These are phyloP conservation scores for Spongilla lacustris DNA, from an alignment of 37 sponge, comb jelly and placozoan species.

Conservation along the genomic window DNA sequence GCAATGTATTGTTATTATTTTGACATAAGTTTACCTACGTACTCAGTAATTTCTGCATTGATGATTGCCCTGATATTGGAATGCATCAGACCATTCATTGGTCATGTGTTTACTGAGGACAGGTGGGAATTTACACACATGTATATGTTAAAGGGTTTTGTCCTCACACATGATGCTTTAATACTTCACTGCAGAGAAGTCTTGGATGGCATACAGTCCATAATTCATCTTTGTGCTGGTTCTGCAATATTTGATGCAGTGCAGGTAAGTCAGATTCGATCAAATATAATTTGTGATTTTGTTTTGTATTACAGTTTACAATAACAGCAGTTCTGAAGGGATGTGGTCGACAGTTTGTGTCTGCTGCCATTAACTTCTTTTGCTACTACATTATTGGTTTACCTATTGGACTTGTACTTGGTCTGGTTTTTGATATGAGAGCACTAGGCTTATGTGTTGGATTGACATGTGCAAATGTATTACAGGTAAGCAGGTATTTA, in stretches of 20 bases:
- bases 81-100: neutral
- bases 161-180: neutral
- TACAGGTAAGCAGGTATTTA: neutral
- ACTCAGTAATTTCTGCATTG: neutral
- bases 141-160: too few species aligned
- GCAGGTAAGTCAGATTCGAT: neutral
- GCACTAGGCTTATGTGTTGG: slow-evolving; percentile 43
- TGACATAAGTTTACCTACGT: too few species aligned
- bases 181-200: neutral
- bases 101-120: slow-evolving; percentile 27
- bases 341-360: slow-evolving; percentile 36
- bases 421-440: slow-evolving; percentile 12
- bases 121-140: slow-evolving; percentile 4
- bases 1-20: too few species aligned
- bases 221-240: neutral
- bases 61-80: neutral
- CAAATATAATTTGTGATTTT: too few species aligned
- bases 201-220: neutral
- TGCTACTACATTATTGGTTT: slow-evolving; percentile 34
- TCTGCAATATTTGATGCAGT: neutral
- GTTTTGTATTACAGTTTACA: neutral
- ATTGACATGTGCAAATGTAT: neutral
- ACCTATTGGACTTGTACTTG: slow-evolving; percentile 30
- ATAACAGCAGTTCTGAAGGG: slow-evolving; percentile 30
- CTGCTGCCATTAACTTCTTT: slow-evolving; percentile 30